Conservation (phyloP, 2,797 vertebrate species). For the Sitta carolinensis region DNA sequence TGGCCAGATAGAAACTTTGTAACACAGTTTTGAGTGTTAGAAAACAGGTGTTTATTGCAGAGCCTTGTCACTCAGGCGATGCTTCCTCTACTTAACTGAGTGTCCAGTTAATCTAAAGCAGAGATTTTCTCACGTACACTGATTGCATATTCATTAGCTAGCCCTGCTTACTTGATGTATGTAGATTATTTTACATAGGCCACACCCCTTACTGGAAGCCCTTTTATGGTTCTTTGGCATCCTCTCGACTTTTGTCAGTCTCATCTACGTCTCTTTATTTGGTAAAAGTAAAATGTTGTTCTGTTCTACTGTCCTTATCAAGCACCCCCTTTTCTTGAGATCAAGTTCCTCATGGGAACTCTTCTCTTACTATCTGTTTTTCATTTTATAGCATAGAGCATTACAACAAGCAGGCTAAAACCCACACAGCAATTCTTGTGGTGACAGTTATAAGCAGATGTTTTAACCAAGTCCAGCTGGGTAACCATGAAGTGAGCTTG, state of each 20-base stretch:
- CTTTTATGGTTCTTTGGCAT: background rate
- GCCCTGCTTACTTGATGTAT: background rate
- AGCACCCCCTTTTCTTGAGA: background rate
- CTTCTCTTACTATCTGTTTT: background rate
- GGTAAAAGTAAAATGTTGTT: background rate
- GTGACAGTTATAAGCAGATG: background rate
- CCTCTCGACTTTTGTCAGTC: background rate
- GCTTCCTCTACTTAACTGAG: background rate
- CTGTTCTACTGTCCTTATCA: background rate
- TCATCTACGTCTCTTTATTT: background rate
- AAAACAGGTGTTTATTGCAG: background rate
- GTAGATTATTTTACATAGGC: background rate
- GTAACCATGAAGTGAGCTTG: background rate
- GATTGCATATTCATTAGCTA: background rate
- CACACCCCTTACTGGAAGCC: background rate
- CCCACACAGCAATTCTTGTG: background rate
- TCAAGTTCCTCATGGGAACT: background rate
- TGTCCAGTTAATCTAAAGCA: background rate
- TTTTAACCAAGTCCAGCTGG: background rate
- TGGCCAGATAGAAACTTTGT: background rate
- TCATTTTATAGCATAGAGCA: background rate
- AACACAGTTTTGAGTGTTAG: background rate
- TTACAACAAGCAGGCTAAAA: background rate
- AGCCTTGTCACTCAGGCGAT: rapidly evolving
- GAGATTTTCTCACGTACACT: background rate